These are phyloP conservation scores for Hirundichthys speculiger DNA, from an alignment of 2,113 vertebrate species.

Conservation along the genomic window DNA sequence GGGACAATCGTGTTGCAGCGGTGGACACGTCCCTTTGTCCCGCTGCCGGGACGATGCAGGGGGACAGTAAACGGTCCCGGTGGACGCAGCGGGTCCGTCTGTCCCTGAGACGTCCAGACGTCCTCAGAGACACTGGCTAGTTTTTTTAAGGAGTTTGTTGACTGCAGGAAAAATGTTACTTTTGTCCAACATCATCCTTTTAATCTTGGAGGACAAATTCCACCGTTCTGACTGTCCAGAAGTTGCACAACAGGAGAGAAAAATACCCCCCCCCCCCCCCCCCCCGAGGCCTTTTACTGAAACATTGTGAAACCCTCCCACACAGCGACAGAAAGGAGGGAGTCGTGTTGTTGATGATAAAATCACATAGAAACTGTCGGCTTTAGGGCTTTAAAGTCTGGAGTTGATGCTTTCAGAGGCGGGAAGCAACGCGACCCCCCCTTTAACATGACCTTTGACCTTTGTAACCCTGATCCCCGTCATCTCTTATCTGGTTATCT, in stretches of 20 bases:
- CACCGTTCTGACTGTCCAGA: not conserved
- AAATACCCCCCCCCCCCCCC: not conserved
- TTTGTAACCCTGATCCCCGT: too few relatives aligned
- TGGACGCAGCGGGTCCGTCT: too few relatives aligned
- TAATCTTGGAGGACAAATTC: conserved; percentile 7
- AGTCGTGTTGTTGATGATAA: not conserved
- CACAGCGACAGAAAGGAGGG: not conserved
- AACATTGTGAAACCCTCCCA: conserved; percentile 6
- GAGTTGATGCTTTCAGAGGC: too few relatives aligned
- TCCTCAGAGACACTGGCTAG: too few relatives aligned
- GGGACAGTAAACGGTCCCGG: too few relatives aligned
- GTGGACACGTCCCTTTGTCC: not conserved
- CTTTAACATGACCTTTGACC: too few relatives aligned
- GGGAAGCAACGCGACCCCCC: too few relatives aligned
- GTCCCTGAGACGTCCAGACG: too few relatives aligned
- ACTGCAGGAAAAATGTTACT: not conserved
- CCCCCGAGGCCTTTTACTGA: not conserved
- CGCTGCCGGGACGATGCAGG: too few relatives aligned
- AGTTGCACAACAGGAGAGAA: conserved; percentile 5
- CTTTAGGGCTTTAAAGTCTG: too few relatives aligned
- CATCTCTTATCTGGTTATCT: too few relatives aligned
- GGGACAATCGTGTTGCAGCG: not conserved
- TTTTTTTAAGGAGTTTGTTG: not conserved
- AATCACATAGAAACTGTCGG: not conserved
- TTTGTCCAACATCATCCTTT: not conserved